Base-by-base conservation (phyloP, 2,113 vertebrate genomes). In the Gallinago undulata region DNA sequence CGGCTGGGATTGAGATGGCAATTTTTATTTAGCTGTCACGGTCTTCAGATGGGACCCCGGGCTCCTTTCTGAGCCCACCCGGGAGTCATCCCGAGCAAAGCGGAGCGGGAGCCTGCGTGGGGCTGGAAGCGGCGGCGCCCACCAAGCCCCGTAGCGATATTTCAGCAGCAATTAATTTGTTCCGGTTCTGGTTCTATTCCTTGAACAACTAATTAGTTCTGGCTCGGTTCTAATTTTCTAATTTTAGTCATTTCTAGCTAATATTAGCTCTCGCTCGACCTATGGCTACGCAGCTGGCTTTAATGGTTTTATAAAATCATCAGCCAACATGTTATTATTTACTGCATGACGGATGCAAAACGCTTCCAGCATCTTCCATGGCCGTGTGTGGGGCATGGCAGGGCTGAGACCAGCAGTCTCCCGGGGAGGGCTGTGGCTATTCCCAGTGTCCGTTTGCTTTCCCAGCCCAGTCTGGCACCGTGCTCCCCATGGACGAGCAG, bases 101-200 rank as follows among this genome's bases (percentile, higher is more conserved):
- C n/a, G 0, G 60, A 74, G 66, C 16, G 2, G 62, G 51, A 93
- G 84, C 27, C 16, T 31, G 92, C 0, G 1, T 19, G 2, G 73
- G 47, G 85, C 85, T 90, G 91, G 91, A 72, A 94, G 93, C 35
- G 0, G 85, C 12, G 0, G 93, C 22, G 30, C 73, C 87, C 17
- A n/a, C 84, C 11, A 35, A 60, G 88, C 88, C 88, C 79, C 0
- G 5, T 3, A 1, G 83, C 1, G 11, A n/a, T 72, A 87, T 81
- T 78, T 89, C 93, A 72, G 74, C 27, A 64, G 63, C 94, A 96
- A 94, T 97, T 96, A 94, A 97, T 96, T 94, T 93, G 95, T 96
- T 96, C 95, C 66, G 48, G 91, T 95, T 95, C 96, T 95, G 94
- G 84, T 96, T 95, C 93, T 84, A 72, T 84, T 95, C 87, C 93